Base-by-base conservation (phyloP, 2,888 invertebrate genomes). In the Meteorus colon region DNA sequence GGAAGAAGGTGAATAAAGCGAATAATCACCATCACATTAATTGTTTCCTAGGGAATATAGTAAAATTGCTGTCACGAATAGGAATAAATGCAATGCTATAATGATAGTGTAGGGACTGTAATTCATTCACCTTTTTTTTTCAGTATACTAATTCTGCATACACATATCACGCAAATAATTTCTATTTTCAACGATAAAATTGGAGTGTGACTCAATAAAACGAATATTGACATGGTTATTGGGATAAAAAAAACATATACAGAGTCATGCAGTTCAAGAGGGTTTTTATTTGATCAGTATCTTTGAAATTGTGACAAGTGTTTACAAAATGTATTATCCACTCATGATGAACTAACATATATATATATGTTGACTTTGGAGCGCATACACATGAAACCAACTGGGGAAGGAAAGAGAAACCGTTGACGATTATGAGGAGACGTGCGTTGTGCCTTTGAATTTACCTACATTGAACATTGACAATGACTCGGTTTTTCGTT, bases 281-380 rank as follows among this genome's bases (percentile, higher is more conserved):
- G n/a, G 19, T 14, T 34, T 37, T 60, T n/a, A 45, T 69, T 76
- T 59, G 41, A n/a, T 65, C 16, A 16, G 19, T 66, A 51, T 75
- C 67, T 72, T 75, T 75, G 31, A 45, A 60, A 66, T 60, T 19
- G 71, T 31, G 55, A 67, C 67, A 72, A 72, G 72, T 76, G 75
- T 76, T 76, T 76, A 72, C 59, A 19, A 31, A 72, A 62, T 48
- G 75, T 76, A 72, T 76, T 72, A 75, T 71, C 75, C 72, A 76
- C 66, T 76, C 72, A 51, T 60, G 60, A 67, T 72, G 60, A 76
- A 65, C 67, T 59, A 67, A 60, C 60, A 16, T 60, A 41, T 29
- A 41, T 34, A 55, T 70, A 19, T 70, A 12, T 34, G 34, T 70
- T 62, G 62, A 62, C 62, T 29, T 62, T 27, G n/a, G 29, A 29